Evolutionary conservation across 2,888 invertebrate genomes (phyloP), one percentile per base, ranked within the genome.

Genomic region (Bugulina stolonifera): DNA sequence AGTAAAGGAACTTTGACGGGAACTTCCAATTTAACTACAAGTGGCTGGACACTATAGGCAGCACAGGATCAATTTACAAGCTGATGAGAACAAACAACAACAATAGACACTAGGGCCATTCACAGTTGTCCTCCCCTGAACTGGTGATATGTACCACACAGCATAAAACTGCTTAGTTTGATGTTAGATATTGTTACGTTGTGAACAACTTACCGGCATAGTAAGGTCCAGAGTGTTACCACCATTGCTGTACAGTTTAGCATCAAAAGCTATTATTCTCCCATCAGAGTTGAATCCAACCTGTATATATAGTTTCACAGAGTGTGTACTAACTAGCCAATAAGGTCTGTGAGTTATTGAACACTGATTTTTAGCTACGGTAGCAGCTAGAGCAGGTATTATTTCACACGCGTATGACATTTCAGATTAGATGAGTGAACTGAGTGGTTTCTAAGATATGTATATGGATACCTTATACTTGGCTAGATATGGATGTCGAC

Each of bases 401-500:
- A n/a, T n/a, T n/a, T n/a, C n/a, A n/a, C n/a, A n/a, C n/a, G n/a
- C n/a, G n/a, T n/a, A n/a, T n/a, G n/a, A n/a, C n/a, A n/a, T n/a
- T n/a, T n/a, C n/a, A n/a, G n/a, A n/a, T n/a, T n/a, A n/a, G n/a
- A n/a, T n/a, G n/a, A n/a, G n/a, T n/a, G n/a, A n/a, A n/a, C n/a
- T n/a, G n/a, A n/a, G n/a, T n/a, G n/a, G n/a, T n/a, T n/a, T n/a
- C n/a, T n/a, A n/a, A n/a, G n/a, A n/a, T n/a, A n/a, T n/a, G n/a
- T n/a, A 57, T n/a, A 54, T 18, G 0, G 35, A 32, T 75, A 91
- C 89, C 87, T 92, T 93, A 82, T 95, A 97, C 81, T 90, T 91
- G 72, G 89, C 89, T 52, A 91, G 86, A 83, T 93, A 94, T 0
- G 97, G 95, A 88, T 97, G 94, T 74, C 97, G 87, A 0, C 90